Percentiles rank a stretch among this genome's conserved stretches.
phyloP scores from a whole-genome alignment of 2,113 vertebrate genomes.

The Phyllostomus hastatus region DNA sequence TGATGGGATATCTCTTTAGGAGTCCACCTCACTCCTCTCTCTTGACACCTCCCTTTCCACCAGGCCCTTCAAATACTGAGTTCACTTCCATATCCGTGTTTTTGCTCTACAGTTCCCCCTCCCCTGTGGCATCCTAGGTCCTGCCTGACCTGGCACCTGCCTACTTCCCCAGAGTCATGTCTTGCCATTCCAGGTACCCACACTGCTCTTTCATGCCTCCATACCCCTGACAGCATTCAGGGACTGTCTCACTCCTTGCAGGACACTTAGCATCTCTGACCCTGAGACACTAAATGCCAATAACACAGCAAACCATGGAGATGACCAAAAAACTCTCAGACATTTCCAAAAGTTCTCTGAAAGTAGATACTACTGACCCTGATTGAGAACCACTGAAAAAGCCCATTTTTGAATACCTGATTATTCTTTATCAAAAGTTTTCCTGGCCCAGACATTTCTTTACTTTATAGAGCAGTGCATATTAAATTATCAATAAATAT shows the following conservation, averaged over 20 bases:
- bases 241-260: background rate
- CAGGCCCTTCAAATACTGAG: background rate
- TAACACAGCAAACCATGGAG: background rate
- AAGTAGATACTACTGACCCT: background rate
- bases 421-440: background rate
- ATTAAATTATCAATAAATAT: constrained; percentile 23
- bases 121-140: background rate
- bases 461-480: background rate
- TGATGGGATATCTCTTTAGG: background rate
- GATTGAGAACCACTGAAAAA: constrained; percentile 1
- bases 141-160: background rate
- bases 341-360: constrained; percentile 10
- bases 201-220: background rate
- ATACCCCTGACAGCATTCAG: background rate
- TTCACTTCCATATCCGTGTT: background rate
- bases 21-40: background rate
- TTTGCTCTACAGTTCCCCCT: background rate
- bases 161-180: background rate
- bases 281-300: background rate
- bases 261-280: background rate
- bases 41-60: background rate
- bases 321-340: background rate
- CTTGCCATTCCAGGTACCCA: background rate
- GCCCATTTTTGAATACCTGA: background rate
- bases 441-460: background rate